Evolutionary conservation across 2,888 invertebrate genomes (phyloP), one percentile per base, ranked within the genome.

Genomic region (Caenorhabditis virilis): DNA sequence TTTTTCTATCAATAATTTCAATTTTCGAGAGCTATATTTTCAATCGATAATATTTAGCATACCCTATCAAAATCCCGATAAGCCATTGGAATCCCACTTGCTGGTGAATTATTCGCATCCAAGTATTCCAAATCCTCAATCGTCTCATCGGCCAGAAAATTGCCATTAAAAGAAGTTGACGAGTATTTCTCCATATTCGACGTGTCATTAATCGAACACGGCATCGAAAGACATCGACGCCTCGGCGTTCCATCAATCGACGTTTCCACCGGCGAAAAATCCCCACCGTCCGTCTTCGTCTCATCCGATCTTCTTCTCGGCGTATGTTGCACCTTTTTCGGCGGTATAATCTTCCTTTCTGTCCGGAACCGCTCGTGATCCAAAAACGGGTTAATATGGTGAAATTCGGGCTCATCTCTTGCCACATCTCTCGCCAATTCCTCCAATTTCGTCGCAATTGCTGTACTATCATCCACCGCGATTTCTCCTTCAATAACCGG

Each of bases 291-390:
- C 11, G 60, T 38, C 43, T 69, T 52, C 15, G 61, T 50, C 39
- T 65, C 64, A n/a, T n/a, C n/a, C 36, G 55, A 58, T 27, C 48
- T 18, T 18, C 69, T 41, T 30, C 69, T 33, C 22, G 36, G 48
- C 26, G 33, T 48, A 11, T 15, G 35, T n/a, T 36, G 13, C 48
- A 49, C 9, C 47, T 41, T 42, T 33, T 38, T 20, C 18, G 65
- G 62, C n/a, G 65, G 59, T 7, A 70, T 23, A 23, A 70, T 67
- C 46, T 67, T 70, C 11, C 70, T 48, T 30, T 66, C 54, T 5
- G 33, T 62, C 38, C 66, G 57, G 27, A 48, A 67, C 23, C 63
- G n/a, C 36, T 67, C 63, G 35, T 67, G 58, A 13, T 27, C 42
- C n/a, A 46, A 36, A 33, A 67, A 67, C 11, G 67, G 67, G 48